Evolutionary conservation across 2,797 vertebrate genomes (phyloP).

Genomic region (Huso huso): DNA sequence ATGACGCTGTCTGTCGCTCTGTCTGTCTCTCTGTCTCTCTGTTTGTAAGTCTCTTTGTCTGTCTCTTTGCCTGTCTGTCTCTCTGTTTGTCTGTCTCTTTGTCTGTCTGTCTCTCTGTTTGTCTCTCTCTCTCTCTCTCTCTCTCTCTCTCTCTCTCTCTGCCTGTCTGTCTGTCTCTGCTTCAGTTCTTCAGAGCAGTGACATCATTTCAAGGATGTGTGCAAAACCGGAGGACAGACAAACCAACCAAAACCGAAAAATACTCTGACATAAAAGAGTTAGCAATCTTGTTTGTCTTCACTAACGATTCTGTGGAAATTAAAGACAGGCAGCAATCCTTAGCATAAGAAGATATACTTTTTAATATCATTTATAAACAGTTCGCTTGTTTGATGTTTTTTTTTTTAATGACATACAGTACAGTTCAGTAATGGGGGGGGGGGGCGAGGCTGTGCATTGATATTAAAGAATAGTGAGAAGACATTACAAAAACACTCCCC

Average conservation of each 20-base stretch:
- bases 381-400: conserved; percentile 47
- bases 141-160: neutral
- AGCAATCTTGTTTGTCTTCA: too few relatives aligned
- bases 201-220: neutral
- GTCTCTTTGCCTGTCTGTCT: neutral
- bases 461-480: conserved; percentile 46
- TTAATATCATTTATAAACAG: conserved; percentile 88
- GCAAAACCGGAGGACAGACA: neutral
- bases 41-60: too few relatives aligned
- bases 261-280: too few relatives aligned
- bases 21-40: too few relatives aligned
- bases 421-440: conserved; percentile 46
- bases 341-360: conserved; percentile 85
- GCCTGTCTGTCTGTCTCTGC: neutral
- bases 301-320: too few relatives aligned
- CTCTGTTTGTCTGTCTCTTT: neutral
- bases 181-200: neutral
- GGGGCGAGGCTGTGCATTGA: conserved; percentile 41
- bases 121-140: too few relatives aligned
- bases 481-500: conserved; percentile 46
- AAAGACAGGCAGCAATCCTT: conserved; percentile 49
- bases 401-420: conserved; percentile 59
- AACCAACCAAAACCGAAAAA: neutral
- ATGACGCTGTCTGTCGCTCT: too few relatives aligned
- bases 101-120: neutral